Evolutionary conservation across 2,888 invertebrate species (phyloP).

Genomic region (Thera britannica): DNA sequence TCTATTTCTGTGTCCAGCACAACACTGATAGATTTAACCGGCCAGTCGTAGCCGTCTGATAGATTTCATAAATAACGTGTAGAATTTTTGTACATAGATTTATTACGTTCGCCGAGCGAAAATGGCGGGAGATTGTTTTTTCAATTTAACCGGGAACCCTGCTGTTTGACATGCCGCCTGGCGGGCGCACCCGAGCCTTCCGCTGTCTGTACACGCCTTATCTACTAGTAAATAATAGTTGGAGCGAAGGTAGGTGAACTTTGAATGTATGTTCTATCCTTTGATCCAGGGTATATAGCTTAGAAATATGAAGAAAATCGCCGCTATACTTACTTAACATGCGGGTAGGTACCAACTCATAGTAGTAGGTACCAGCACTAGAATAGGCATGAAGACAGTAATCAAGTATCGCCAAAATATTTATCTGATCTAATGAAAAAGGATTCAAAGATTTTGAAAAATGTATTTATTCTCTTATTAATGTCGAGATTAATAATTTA

Average conservation of each 20-base stretch:
- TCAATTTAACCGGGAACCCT: slow-evolving; percentile 83
- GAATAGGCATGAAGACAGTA: no score
- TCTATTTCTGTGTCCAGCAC: slow-evolving; percentile 54
- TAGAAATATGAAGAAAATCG: no score
- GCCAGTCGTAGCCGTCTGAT: slow-evolving; percentile 58
- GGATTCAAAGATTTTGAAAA: no score
- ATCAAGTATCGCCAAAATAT: no score
- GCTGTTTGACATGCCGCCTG: slow-evolving; percentile 81
- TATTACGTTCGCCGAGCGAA: slow-evolving; percentile 83
- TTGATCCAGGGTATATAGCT: no score
- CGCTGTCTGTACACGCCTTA: slow-evolving; percentile 51
- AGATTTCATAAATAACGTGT: slow-evolving; percentile 84
- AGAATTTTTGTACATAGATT: slow-evolving; percentile 85
- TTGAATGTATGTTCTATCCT: background rate
- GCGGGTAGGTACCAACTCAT: no score
- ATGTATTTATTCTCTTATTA: no score
- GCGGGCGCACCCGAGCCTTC: slow-evolving; percentile 58
- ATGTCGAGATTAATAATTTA: no score
- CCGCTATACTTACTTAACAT: no score
- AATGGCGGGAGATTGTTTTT: slow-evolving; percentile 85
- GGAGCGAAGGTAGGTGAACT: slow-evolving; percentile 13
- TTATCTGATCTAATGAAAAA: no score
- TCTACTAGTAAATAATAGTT: slow-evolving; percentile 43
- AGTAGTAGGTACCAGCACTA: no score
- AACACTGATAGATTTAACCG: slow-evolving; percentile 65